Percentiles rank a stretch among this genome's conserved stretches.
phyloP scores from a whole-genome alignment of 2,888 invertebrate species.

The Anthrax anthrax region DNA sequence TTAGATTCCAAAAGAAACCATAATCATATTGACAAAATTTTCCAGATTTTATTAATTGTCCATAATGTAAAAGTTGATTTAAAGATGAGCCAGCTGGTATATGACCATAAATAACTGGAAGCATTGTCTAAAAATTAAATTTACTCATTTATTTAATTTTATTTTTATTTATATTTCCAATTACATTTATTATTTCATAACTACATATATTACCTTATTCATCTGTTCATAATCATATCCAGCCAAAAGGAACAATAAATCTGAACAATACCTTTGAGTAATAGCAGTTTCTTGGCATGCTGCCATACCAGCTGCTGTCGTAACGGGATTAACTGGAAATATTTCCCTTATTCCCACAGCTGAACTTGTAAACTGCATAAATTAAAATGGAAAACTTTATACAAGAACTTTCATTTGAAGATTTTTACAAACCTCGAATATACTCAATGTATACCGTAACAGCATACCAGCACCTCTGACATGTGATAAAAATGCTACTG shows the following conservation, averaged over 20 bases:
- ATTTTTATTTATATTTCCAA: no score
- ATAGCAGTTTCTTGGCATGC: slow-evolving; percentile 37
- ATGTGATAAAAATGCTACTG: slow-evolving; percentile 37
- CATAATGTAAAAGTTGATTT: slow-evolving; percentile 34
- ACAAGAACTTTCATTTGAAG: neutral
- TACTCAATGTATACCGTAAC: neutral
- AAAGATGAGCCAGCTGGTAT: slow-evolving; percentile 35
- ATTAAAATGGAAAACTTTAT: neutral
- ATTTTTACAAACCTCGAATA: neutral
- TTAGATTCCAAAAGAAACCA: slow-evolving; percentile 34
- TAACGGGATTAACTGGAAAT: neutral
- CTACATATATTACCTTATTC: slow-evolving; percentile 22
- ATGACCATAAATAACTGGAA: slow-evolving; percentile 34
- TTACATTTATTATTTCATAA: no score
- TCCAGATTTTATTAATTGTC: slow-evolving; percentile 32
- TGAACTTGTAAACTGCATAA: neutral
- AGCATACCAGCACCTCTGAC: slow-evolving; percentile 25
- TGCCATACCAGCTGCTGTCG: slow-evolving; percentile 26
- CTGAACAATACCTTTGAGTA: slow-evolving; percentile 42
- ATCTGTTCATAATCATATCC: slow-evolving; percentile 31
- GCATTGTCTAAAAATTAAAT: slow-evolving; percentile 30
- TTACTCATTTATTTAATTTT: neutral
- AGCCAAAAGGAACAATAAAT: slow-evolving; percentile 38
- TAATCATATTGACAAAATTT: slow-evolving; percentile 36
- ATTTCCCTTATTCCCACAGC: neutral